Conservation (phyloP, 1,140 invertebrate genomes). For the Drosophila lacteicornis region DNA sequence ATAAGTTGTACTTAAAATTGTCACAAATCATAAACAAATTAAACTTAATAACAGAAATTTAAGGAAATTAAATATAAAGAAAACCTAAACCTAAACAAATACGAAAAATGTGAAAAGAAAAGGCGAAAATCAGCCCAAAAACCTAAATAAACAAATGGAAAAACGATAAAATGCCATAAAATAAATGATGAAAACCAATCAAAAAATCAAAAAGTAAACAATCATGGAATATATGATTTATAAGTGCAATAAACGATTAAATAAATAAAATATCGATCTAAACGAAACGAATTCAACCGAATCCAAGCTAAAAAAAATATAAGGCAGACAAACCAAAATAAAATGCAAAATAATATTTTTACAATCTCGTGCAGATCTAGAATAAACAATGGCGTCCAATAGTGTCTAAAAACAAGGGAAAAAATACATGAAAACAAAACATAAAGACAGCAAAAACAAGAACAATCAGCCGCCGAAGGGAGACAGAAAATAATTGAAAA, state of each 20-base stretch:
- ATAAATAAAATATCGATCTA: background rate
- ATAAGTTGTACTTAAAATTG: background rate
- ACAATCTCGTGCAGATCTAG: slow-evolving; percentile 3
- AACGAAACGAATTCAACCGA: background rate
- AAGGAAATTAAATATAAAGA: background rate
- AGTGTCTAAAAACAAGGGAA: slow-evolving; percentile 11
- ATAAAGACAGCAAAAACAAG: background rate
- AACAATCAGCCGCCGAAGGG: slow-evolving; percentile 2
- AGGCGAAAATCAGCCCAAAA: background rate
- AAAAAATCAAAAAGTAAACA: slow-evolving; percentile 1
- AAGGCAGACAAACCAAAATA: background rate
- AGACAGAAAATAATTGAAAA: background rate
- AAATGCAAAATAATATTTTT: background rate
- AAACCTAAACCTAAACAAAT: slow-evolving; percentile 4
- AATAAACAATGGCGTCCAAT: slow-evolving; percentile 52
- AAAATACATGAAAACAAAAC: background rate
- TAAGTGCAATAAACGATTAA: background rate
- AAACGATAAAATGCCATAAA: background rate
- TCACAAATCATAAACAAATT: background rate
- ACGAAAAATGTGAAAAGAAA: background rate
- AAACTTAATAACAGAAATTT: too few relatives aligned
- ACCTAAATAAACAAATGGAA: background rate
- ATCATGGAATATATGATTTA: background rate
- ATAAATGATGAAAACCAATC: too few relatives aligned
- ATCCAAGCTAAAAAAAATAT: background rate